These are phyloP conservation scores for Neoniphon sammara DNA, from an alignment of 2,797 vertebrate species.

Conservation along the genomic window DNA sequence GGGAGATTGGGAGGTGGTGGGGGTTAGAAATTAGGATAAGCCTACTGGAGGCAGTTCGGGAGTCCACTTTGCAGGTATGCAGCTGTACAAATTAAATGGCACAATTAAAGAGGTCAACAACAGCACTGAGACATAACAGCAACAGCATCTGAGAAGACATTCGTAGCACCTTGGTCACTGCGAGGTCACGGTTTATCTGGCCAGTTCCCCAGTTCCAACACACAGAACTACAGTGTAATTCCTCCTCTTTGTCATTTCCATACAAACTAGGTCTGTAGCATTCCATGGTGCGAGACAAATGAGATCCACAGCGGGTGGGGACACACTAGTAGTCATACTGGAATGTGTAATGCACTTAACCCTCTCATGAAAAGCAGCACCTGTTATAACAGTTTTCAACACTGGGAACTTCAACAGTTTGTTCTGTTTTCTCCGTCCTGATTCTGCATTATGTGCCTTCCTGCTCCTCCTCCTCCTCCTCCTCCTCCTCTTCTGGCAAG, in stretches of 20 bases:
- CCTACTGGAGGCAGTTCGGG: background rate
- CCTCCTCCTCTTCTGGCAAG: conserved; percentile 72
- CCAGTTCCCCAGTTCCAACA: background rate
- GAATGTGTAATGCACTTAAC: conserved; percentile 23
- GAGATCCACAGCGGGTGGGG: background rate
- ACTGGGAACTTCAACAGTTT: background rate
- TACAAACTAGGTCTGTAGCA: background rate
- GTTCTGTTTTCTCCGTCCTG: background rate
- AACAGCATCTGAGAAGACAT: conserved; percentile 8
- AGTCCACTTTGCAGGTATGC: background rate
- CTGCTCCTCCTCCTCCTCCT: conserved; percentile 65
- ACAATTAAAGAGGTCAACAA: conserved; percentile 19
- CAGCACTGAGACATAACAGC: background rate
- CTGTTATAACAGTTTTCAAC: background rate
- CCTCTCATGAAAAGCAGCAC: conserved; percentile 40
- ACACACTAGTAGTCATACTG: conserved; percentile 4
- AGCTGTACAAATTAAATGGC: conserved; percentile 3
- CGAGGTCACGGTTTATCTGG: conserved; percentile 13
- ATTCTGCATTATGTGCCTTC: conserved; percentile 31
- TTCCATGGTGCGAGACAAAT: background rate
- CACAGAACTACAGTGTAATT: conserved; percentile 5
- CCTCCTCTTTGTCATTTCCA: background rate
- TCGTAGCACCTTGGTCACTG: conserved; percentile 47
- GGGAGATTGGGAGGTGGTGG: background rate
- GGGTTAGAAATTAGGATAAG: conserved; percentile 22